Conservation (phyloP, 2,797 vertebrate species). For the Orientallactaga sibirica region DNA sequence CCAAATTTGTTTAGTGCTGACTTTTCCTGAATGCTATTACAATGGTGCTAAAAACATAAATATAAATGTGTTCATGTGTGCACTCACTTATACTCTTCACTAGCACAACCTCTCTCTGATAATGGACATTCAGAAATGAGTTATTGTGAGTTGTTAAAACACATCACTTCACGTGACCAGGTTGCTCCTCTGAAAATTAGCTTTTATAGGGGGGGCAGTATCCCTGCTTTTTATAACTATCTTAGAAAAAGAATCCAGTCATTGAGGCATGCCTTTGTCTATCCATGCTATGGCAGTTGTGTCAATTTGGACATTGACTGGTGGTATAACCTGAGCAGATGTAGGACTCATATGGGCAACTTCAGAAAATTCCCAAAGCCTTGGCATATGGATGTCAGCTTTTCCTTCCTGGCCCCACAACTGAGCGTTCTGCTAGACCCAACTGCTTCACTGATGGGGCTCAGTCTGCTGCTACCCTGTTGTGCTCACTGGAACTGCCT, state of each 20-base stretch:
- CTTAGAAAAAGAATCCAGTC: constrained; percentile 34
- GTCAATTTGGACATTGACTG: constrained; percentile 81
- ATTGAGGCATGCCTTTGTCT: constrained; percentile 27
- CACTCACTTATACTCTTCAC: neutral
- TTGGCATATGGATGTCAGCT: constrained; percentile 86
- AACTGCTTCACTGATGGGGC: constrained; percentile 67
- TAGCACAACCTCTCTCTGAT: neutral
- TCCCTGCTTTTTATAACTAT: constrained; percentile 58
- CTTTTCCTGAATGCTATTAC: neutral
- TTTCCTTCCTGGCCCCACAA: constrained; percentile 77
- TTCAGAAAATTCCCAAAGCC: constrained; percentile 77
- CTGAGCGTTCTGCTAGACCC: constrained; percentile 81
- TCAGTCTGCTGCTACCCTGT: constrained; percentile 76
- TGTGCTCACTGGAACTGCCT: constrained; percentile 63
- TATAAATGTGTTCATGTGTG: neutral
- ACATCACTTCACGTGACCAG: constrained; percentile 19
- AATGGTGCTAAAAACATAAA: neutral
- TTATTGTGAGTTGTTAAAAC: neutral
- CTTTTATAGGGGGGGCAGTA: constrained; percentile 2
- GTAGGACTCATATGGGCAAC: constrained; percentile 85
- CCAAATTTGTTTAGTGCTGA: constrained; percentile 12
- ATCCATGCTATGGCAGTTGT: constrained; percentile 73
- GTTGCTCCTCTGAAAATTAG: constrained; percentile 53
- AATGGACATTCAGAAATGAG: neutral
- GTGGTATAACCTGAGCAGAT: constrained; percentile 85